A percentile compares a stretch with the other conserved stretches of the same genome.
These are phyloP conservation scores for Damaliscus lunatus DNA, from an alignment of 2,113 vertebrate genomes.

Conservation along the genomic window DNA sequence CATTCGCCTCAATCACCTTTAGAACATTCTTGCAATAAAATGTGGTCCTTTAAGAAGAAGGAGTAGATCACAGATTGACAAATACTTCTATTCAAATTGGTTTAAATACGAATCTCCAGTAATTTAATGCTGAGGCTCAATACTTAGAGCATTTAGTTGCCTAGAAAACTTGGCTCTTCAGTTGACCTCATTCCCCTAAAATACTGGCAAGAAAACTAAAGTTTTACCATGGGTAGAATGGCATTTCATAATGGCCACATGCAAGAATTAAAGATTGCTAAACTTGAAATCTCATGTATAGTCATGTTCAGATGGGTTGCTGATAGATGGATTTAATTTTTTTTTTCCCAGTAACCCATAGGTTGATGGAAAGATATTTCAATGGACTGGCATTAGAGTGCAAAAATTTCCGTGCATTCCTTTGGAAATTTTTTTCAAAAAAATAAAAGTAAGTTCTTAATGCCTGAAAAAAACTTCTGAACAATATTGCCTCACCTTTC, in stretches of 20 bases:
- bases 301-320: slow-evolving; percentile 48
- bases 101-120: neutral
- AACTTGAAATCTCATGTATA: slow-evolving; percentile 50
- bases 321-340: slow-evolving; percentile 24
- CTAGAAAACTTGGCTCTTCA: neutral
- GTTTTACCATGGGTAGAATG: neutral
- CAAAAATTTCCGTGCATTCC: slow-evolving; percentile 51
- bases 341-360: slow-evolving; percentile 10
- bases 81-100: neutral
- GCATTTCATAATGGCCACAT: slow-evolving; percentile 14
- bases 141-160: neutral
- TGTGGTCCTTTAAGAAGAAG: neutral
- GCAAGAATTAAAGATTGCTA: slow-evolving; percentile 47
- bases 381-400: neutral
- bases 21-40: neutral
- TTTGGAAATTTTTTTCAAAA: neutral
- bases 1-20: neutral
- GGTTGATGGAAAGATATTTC: slow-evolving; percentile 51
- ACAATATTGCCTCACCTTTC: slow-evolving; percentile 38
- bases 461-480: neutral
- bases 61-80: neutral
- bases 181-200: neutral
- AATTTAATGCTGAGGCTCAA: neutral
- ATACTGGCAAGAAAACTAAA: neutral
- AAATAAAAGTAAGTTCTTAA: slow-evolving; percentile 41